Evolutionary conservation across 2,888 invertebrate species (phyloP), one percentile per base, ranked within the genome.

Genomic region (Nezara viridula): DNA sequence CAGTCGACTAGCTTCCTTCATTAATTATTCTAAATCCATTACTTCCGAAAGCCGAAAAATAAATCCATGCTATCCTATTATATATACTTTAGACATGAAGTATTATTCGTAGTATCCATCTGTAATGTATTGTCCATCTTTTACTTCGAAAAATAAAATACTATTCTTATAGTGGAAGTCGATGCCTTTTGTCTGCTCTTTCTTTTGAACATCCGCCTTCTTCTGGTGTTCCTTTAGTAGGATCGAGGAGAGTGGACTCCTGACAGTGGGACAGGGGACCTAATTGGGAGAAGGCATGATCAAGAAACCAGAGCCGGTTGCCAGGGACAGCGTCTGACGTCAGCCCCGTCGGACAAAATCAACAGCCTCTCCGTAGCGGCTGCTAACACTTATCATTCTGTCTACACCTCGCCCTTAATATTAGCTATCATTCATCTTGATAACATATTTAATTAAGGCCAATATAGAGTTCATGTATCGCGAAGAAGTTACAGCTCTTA

Each of bases 251-350:
- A n/a, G 66, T 19, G 5, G 6, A 32, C 66, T 73, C 66, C 66
- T 73, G 27, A 37, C 19, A 73, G 60, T 27, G 27, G 27, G 24
- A 12, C 40, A 24, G 24, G 12, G 12, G 81, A 16, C n/a, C 44
- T 81, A 81, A 81, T 81, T 44, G 81, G 81, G 44, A 81, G 44
- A 5, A 47, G 81, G 44, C n/a, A 44, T 47, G 81, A 81, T 81
- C 44, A 47, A 81, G 81, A 47, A 73, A 81, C 81, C n/a, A 81
- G 81, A 47, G 44, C 81, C 44, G 81, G 73, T 81, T 81, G 81
- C 81, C 81, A 81, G 3, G 81, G 81, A 81, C 81, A 81, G 44
- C 44, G 81, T 44, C 81, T 81, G 81, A 81, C 81, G 81, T 81
- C 81, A 81, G 40, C 21, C 24, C 81, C 81, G 47, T 21, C 44